Conservation (phyloP, 2,113 vertebrate species). For the Aphyosemion australe region DNA sequence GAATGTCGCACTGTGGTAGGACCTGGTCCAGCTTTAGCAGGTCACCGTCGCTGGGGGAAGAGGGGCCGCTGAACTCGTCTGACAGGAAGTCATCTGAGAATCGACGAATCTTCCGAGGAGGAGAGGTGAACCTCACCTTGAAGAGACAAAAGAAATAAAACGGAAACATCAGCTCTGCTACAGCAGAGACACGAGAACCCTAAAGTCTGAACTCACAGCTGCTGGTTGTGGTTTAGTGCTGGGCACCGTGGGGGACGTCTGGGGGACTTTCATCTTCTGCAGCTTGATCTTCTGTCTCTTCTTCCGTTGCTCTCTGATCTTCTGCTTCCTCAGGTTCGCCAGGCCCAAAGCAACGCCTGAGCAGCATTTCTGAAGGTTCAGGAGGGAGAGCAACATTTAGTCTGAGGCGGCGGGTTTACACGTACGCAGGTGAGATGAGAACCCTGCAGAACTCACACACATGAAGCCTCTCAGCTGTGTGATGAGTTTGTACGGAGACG, state of each 20-base stretch:
- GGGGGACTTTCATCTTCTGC: too few relatives aligned
- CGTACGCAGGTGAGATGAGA: background rate
- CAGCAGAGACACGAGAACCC: too few relatives aligned
- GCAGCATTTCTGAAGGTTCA: constrained; percentile 51
- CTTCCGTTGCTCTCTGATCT: background rate
- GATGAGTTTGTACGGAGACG: constrained; percentile 48
- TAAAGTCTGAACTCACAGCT: constrained; percentile 31
- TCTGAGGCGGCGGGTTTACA: background rate
- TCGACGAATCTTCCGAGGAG: background rate
- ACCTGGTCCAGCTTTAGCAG: background rate
- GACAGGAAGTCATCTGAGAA: constrained; percentile 13
- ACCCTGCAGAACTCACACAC: constrained; percentile 60
- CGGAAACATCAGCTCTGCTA: too few relatives aligned
- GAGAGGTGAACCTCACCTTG: constrained; percentile 14
- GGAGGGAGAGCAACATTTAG: background rate
- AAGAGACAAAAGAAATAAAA: constrained; percentile 1
- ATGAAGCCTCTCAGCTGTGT: constrained; percentile 60
- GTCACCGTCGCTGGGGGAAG: background rate
- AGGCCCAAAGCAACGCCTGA: constrained; percentile 38
- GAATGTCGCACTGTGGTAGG: rapidly evolving
- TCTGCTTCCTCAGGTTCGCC: constrained; percentile 36
- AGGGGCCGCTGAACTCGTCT: background rate
- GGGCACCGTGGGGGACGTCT: background rate
- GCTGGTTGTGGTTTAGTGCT: background rate
- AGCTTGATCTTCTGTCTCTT: constrained; percentile 7